Percentiles rank a stretch among this genome's conserved stretches.
Evolutionary conservation across 2,113 vertebrate genomes (phyloP).

Genomic region (Damaliscus lunatus): DNA sequence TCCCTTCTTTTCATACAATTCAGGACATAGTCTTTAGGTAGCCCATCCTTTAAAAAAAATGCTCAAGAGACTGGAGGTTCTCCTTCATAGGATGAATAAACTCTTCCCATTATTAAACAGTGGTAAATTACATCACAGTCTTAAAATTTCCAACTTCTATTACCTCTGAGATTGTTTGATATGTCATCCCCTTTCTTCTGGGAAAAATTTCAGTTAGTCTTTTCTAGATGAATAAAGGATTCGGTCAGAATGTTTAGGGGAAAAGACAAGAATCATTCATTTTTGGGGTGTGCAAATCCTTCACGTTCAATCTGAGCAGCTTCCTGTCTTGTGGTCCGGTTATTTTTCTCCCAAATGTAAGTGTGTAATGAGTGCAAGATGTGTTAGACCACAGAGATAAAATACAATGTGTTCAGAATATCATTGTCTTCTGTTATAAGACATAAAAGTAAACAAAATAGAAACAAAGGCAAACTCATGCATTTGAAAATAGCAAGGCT

Average conservation of each 20-base stretch:
- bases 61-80: not conserved
- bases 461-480: constrained; percentile 9
- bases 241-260: not conserved
- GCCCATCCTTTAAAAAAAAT: not conserved
- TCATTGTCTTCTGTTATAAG: not conserved
- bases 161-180: not conserved
- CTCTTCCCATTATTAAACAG: not conserved
- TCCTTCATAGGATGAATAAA: not conserved
- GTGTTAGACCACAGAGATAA: not conserved
- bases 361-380: not conserved
- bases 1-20: not conserved
- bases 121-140: not conserved
- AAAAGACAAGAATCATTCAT: not conserved
- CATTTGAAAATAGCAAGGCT: constrained; percentile 28
- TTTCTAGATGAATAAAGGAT: not conserved
- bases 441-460: not conserved
- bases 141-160: not conserved
- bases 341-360: not conserved
- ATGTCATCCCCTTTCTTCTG: not conserved
- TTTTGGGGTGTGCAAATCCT: not conserved
- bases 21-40: not conserved
- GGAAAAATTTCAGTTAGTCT: not conserved
- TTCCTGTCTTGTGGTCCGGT: not conserved
- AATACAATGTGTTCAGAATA: not conserved
- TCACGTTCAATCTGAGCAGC: not conserved